Percentiles rank a stretch among this genome's conserved stretches.
These are phyloP conservation scores for Apolygus lucorum DNA, from an alignment of 1,140 invertebrate species.

Conservation along the genomic window DNA sequence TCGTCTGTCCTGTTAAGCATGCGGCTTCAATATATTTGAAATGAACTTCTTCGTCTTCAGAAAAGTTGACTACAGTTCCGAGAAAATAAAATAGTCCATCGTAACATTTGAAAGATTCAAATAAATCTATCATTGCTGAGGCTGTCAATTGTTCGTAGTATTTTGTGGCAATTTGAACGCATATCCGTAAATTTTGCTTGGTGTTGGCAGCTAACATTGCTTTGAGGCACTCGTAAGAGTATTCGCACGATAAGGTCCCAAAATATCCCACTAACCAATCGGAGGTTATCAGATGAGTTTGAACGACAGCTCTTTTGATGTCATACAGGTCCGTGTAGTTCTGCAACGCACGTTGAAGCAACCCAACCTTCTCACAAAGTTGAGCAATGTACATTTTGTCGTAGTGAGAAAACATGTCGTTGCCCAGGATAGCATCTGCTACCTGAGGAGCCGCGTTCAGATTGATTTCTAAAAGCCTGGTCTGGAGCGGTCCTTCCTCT, in stretches of 20 bases:
- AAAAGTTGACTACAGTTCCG: conserved; percentile 93
- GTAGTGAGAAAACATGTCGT: conserved; percentile 99
- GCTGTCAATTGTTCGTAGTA: conserved; percentile 98
- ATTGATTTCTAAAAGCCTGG: conserved; percentile 96
- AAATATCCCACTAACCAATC: conserved; percentile 99
- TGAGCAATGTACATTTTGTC: conserved; percentile 94
- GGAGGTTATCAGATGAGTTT: conserved; percentile 89
- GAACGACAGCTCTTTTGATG: conserved; percentile 94
- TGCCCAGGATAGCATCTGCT: conserved; percentile 96
- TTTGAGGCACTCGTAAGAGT: conserved; percentile 94
- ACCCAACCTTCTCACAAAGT: conserved; percentile 95
- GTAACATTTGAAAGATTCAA: conserved; percentile 98
- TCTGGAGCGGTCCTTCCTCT: conserved; percentile 90
- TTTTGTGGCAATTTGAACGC: conserved; percentile 95
- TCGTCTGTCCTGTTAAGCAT: conserved; percentile 97
- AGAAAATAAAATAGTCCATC: conserved; percentile 96
- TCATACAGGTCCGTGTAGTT: conserved; percentile 95
- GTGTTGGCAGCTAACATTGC: conserved; percentile 97
- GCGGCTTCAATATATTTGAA: conserved; percentile 98
- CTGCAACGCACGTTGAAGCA: conserved; percentile 83
- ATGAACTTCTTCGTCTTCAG: conserved; percentile 96
- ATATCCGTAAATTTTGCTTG: conserved; percentile 93
- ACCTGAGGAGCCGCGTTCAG: conserved; percentile 96
- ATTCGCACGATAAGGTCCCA: conserved; percentile 93
- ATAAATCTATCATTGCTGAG: conserved; percentile 93